A percentile compares a stretch with the other conserved stretches of the same genome.
These are phyloP conservation scores for Pseudococcus jackbeardsleyi DNA, from an alignment of 2,888 invertebrate species.

Conservation along the genomic window DNA sequence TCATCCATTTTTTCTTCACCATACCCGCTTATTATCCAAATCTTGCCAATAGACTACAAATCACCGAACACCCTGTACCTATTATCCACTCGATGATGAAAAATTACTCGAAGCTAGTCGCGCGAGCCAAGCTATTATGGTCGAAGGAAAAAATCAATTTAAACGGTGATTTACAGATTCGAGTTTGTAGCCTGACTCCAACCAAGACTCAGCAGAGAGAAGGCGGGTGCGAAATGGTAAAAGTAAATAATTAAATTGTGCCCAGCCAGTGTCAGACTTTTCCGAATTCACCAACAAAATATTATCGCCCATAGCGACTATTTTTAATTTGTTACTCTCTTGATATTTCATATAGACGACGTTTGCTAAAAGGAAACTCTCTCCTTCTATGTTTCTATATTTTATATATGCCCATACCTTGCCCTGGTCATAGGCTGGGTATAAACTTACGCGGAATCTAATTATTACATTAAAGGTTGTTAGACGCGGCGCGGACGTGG, in stretches of 20 bases:
- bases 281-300: constrained; percentile 49
- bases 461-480: constrained; percentile 60
- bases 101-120: background rate
- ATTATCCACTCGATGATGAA: background rate
- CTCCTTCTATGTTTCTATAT: background rate
- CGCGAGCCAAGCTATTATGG: background rate
- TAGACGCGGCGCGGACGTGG: constrained; percentile 10
- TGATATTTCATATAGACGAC: background rate
- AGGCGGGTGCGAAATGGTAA: background rate
- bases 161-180: constrained; percentile 37
- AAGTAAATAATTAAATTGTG: constrained; percentile 52
- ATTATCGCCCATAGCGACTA: constrained; percentile 15
- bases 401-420: background rate
- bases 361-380: constrained; percentile 10
- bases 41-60: too few species aligned
- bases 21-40: too few species aligned
- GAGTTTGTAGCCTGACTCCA: background rate
- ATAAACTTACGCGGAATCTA: constrained; percentile 60
- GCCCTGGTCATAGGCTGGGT: background rate
- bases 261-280: constrained; percentile 11
- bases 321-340: constrained; percentile 39
- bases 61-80: background rate
- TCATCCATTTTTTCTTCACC: too few species aligned
- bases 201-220: background rate
- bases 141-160: constrained; percentile 27